phyloP scores from a whole-genome alignment of 2,113 vertebrate genomes.

The Isichthys henryi region DNA sequence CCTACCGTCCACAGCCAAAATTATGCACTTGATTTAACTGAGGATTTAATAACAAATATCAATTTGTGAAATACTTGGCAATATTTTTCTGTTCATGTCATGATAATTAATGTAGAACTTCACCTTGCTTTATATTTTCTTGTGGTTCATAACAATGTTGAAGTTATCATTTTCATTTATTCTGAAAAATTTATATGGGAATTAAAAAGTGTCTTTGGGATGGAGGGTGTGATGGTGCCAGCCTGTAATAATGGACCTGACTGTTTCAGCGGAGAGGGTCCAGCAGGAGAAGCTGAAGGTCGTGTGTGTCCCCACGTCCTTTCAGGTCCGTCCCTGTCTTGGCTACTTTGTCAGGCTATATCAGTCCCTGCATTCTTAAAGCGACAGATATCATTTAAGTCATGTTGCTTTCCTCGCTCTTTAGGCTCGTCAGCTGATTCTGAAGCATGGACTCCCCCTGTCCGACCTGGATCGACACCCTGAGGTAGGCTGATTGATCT shows the following conservation, averaged over 20 bases:
- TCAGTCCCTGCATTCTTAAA: neutral
- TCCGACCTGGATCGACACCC: slow-evolving; percentile 91
- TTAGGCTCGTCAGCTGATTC: slow-evolving; percentile 91
- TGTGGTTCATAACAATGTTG: neutral
- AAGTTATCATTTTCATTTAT: neutral
- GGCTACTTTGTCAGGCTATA: too few relatives aligned
- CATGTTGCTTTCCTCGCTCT: neutral
- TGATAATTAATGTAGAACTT: neutral
- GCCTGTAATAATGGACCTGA: neutral
- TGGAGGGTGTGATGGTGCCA: neutral
- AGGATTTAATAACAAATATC: neutral
- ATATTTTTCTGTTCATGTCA: neutral
- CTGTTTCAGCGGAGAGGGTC: slow-evolving; percentile 76
- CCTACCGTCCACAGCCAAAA: neutral
- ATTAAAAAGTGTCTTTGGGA: neutral
- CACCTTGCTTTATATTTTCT: neutral
- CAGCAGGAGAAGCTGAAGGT: slow-evolving; percentile 84
- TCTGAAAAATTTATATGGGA: neutral
- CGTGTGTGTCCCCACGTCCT: slow-evolving; percentile 88
- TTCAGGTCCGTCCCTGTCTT: slow-evolving; percentile 68
- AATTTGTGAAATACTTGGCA: neutral
- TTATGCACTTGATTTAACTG: neutral
- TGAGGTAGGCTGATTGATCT: slow-evolving; percentile 61
- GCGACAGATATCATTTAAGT: neutral
- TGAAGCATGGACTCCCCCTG: slow-evolving; percentile 77